Conservation (phyloP, 2,888 invertebrate genomes). For the Drosophila macrospina region DNA sequence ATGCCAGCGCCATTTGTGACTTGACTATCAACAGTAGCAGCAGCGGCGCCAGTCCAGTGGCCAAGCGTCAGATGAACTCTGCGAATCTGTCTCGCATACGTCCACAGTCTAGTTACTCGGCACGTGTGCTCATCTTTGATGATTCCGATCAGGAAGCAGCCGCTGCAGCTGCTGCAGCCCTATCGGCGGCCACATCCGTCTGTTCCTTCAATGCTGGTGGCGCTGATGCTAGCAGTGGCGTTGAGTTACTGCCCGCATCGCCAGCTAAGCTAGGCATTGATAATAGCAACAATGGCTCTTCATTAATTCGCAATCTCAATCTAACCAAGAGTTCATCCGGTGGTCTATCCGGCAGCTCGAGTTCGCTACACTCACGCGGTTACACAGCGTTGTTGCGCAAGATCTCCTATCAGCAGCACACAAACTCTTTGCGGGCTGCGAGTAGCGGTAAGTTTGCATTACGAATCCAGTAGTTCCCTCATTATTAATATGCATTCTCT, state of each 20-base stretch:
- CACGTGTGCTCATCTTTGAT: conserved; percentile 91
- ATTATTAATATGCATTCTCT: conserved; percentile 1
- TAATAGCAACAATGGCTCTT: conserved; percentile 64
- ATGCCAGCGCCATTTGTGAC: conserved; percentile 64
- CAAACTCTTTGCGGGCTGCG: conserved; percentile 82
- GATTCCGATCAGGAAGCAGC: conserved; percentile 88
- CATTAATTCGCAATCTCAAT: conserved; percentile 77
- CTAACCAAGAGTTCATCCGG: conserved; percentile 84
- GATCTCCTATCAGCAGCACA: conserved; percentile 85
- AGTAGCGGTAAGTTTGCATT: conserved; percentile 75
- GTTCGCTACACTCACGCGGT: conserved; percentile 82
- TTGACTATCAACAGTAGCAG: conserved; percentile 57
- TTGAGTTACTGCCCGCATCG: conserved; percentile 74
- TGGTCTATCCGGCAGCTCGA: conserved; percentile 83
- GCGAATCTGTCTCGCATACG: conserved; percentile 76
- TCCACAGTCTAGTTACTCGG: conserved; percentile 89
- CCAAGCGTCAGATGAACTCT: conserved; percentile 77
- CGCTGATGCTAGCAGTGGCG: conserved; percentile 69
- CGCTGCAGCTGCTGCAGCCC: conserved; percentile 10
- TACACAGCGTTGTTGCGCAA: conserved; percentile 83
- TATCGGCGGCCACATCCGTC: conserved; percentile 26
- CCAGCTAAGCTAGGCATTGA: conserved; percentile 71
- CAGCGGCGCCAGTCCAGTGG: conserved; percentile 72
- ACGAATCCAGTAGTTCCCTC: background rate
- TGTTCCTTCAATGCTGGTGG: conserved; percentile 45